Evolutionary conservation across 2,113 vertebrate species (phyloP), one percentile per base, ranked within the genome.

Genomic region (Rostratula benghalensis): DNA sequence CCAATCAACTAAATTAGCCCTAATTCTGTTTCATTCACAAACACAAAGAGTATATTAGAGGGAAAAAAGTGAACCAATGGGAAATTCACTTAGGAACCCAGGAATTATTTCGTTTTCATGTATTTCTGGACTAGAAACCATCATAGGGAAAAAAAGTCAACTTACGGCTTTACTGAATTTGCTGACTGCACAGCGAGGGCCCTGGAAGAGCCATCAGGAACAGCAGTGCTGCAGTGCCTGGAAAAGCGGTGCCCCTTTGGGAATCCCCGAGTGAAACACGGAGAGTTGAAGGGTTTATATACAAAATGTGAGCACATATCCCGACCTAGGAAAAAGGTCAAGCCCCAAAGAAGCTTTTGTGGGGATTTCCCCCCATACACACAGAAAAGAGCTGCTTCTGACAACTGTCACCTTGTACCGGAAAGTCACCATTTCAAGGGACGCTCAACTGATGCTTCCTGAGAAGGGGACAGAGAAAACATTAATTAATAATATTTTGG

Each of bases 1-100:
- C 94, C 95, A 97, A 96, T 97, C 96, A 97, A 83, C 95, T 91
- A 96, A 97, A 97, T 97, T 96, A 92, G 95, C 79, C 65, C 87
- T 95, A 96, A 96, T 97, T 97, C 96, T 85, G 76, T 95, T 95
- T 94, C 93, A 96, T 97, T 96, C 96, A 96, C 64, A 89, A 96
- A 84, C 77, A 93, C 83, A 94, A 95, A 94, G 81, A 94, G 45
- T 63, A 41, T 89, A 94, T 94, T 94, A 97, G 87, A 93, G 51
- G 48, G 50, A 78, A 71, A 94, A 87, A 94, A 95, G 76, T 83
- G 94, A 95, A 93, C 27, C 10, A 96, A 88, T 0, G 0, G 45
- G 23, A 92, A 93, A 87, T 65, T 92, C 81, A 87, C 90, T 95
- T 63, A 73, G 74, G 82, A 90, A 95, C 63, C 30, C 33, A 2